Conservation (phyloP, 1,140 invertebrate genomes). For the Stegodyphus dumicola region DNA sequence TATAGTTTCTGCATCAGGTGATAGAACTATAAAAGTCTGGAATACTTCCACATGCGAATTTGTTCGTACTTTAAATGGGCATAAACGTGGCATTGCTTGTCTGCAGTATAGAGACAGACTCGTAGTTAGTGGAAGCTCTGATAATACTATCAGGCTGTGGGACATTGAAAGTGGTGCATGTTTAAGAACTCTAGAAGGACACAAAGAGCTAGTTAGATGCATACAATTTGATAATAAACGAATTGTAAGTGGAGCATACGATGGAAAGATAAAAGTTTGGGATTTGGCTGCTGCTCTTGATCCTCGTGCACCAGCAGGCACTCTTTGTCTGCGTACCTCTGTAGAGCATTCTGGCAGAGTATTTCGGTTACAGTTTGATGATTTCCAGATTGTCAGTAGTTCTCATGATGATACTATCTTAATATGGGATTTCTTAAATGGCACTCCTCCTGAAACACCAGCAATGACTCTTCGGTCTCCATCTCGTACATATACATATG, state of each 20-base stretch:
- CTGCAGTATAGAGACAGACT: conserved; percentile 97
- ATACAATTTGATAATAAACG: conserved; percentile 97
- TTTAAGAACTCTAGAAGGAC: conserved; percentile 94
- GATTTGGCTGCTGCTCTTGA: conserved; percentile 96
- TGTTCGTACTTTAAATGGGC: conserved; percentile 98
- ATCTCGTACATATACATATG: conserved; percentile 65
- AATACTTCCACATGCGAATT: conserved; percentile 98
- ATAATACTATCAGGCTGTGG: conserved; percentile 99
- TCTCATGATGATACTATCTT: conserved; percentile 99
- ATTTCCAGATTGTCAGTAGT: conserved; percentile 99
- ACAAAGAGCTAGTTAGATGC: conserved; percentile 98
- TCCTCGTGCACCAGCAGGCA: conserved; percentile 88
- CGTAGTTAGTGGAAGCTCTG: conserved; percentile 98
- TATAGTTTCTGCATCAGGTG: conserved; percentile 99
- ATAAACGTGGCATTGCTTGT: conserved; percentile 99
- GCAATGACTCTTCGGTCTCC: conserved; percentile 63
- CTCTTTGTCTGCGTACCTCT: conserved; percentile 93
- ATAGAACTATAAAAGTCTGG: conserved; percentile 99
- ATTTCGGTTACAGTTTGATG: conserved; percentile 99
- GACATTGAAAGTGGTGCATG: conserved; percentile 99
- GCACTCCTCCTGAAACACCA: conserved; percentile 64
- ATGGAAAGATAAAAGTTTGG: conserved; percentile 99
- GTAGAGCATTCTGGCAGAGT: conserved; percentile 99
- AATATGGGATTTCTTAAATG: conserved; percentile 99
- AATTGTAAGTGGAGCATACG: conserved; percentile 99